A percentile compares a stretch with the other conserved stretches of the same genome.
Evolutionary conservation across 2,113 vertebrate genomes (phyloP).

Genomic region (Cololabis saira): DNA sequence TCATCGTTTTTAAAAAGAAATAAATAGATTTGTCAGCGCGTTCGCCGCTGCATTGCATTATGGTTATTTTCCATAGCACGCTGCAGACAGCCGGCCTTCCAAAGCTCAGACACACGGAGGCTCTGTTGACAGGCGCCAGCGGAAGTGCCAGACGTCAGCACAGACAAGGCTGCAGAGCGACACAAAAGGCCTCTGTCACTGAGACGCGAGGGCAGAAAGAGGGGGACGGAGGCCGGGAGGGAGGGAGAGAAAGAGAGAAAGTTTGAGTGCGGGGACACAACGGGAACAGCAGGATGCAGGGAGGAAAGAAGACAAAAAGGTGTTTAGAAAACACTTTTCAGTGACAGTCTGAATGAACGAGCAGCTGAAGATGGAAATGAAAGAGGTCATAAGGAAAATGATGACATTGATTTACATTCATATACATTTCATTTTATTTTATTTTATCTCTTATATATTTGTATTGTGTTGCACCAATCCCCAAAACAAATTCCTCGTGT

Average conservation of each 20-base stretch:
- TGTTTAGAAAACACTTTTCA: too few species aligned
- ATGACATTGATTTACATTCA: too few species aligned
- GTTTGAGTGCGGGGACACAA: constrained; percentile 37
- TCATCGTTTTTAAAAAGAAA: not conserved
- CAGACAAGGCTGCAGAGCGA: constrained; percentile 66
- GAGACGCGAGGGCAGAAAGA: constrained; percentile 48
- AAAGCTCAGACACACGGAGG: constrained; percentile 38
- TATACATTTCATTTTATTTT: too few species aligned
- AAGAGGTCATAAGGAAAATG: too few species aligned
- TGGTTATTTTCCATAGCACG: constrained; percentile 64
- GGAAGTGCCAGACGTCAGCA: constrained; percentile 72
- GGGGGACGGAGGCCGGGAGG: not conserved
- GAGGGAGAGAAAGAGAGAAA: constrained; percentile 9
- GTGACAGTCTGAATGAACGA: too few species aligned
- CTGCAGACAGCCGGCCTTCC: constrained; percentile 52
- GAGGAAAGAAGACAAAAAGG: not conserved
- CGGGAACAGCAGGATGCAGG: constrained; percentile 13
- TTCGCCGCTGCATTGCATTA: constrained; percentile 28
- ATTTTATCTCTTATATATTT: too few species aligned
- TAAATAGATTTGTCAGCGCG: constrained; percentile 22
- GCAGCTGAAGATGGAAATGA: too few species aligned
- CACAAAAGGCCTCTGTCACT: constrained; percentile 75
- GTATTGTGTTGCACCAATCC: too few species aligned
- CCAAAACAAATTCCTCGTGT: too few species aligned
- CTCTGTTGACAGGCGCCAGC: constrained; percentile 68